These are phyloP conservation scores for Caenorhabditis brenneri DNA, from an alignment of 1,140 invertebrate genomes.

Conservation along the genomic window DNA sequence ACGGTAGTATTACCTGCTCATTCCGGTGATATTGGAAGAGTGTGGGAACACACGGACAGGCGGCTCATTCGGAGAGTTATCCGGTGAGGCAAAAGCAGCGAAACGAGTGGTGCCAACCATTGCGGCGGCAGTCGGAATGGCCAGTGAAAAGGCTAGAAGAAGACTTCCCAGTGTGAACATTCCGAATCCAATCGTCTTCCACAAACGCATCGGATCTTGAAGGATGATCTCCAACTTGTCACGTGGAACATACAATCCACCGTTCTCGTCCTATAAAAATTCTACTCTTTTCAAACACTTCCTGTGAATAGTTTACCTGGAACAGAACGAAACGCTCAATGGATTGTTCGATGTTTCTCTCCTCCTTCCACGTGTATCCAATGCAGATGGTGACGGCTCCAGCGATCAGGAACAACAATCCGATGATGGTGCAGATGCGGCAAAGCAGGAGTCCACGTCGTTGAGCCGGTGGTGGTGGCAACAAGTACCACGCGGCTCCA, in stretches of 20 bases:
- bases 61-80: slow-evolving; percentile 69
- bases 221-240: slow-evolving; percentile 66
- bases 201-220: slow-evolving; percentile 66
- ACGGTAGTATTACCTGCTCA: slow-evolving; percentile 15
- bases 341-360: slow-evolving; percentile 60
- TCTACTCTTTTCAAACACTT: no score
- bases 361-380: slow-evolving; percentile 67
- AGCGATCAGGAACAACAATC: slow-evolving; percentile 59
- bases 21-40: slow-evolving; percentile 9
- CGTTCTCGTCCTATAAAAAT: slow-evolving; percentile 63
- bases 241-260: slow-evolving; percentile 67
- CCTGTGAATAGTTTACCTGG: background rate
- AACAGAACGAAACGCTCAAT: slow-evolving; percentile 46
- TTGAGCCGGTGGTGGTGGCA: slow-evolving; percentile 65
- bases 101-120: slow-evolving; percentile 59
- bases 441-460: slow-evolving; percentile 63
- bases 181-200: slow-evolving; percentile 68
- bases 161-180: slow-evolving; percentile 67
- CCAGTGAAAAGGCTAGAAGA: slow-evolving; percentile 64
- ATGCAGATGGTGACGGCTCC: slow-evolving; percentile 65
- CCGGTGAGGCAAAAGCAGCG: slow-evolving; percentile 65
- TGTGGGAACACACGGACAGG: slow-evolving; percentile 64
- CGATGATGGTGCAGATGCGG: slow-evolving; percentile 65
- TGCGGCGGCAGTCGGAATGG: slow-evolving; percentile 66
- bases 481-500: slow-evolving; percentile 57